Evolutionary conservation across 2,797 vertebrate genomes (phyloP).

Genomic region (Lutjanus campechanus): DNA sequence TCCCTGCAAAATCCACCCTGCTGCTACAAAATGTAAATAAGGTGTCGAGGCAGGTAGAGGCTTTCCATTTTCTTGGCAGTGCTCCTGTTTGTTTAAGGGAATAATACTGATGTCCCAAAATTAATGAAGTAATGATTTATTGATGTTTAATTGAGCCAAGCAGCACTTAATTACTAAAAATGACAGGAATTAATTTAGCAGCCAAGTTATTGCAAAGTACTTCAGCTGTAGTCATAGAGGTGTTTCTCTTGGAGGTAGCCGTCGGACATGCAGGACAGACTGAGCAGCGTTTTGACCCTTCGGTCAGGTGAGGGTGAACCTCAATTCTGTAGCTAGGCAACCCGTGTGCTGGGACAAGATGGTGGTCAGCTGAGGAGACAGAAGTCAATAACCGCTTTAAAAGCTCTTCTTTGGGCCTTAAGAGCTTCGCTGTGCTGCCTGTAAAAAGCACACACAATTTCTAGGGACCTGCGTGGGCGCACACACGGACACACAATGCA

Average conservation of each 20-base stretch:
- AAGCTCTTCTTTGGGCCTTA: conserved; percentile 73
- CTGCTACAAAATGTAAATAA: conserved; percentile 59
- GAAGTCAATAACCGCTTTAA: conserved; percentile 82
- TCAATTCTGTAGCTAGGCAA: conserved; percentile 71
- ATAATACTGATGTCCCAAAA: conserved; percentile 39
- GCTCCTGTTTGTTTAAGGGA: conserved; percentile 51
- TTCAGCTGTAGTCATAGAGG: not conserved
- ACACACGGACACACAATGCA: conserved; percentile 26
- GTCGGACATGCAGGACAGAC: conserved; percentile 2
- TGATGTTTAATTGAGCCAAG: conserved; percentile 45
- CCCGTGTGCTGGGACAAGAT: conserved; percentile 64
- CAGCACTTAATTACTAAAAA: conserved; percentile 54
- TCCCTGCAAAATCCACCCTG: conserved; percentile 36
- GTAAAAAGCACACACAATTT: conserved; percentile 63
- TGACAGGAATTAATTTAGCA: conserved; percentile 38
- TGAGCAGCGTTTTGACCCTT: conserved; percentile 57
- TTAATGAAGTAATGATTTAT: conserved; percentile 57
- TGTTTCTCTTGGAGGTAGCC: conserved; percentile 10
- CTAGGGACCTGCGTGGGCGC: conserved; percentile 43
- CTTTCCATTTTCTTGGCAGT: conserved; percentile 44
- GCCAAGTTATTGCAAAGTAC: conserved; percentile 10
- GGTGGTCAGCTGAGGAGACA: conserved; percentile 73
- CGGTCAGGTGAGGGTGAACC: conserved; percentile 65
- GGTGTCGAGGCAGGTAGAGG: conserved; percentile 24
- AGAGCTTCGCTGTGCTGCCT: conserved; percentile 59